Conservation (phyloP, 2,113 vertebrate genomes). For the Coregonus clupeaformis region DNA sequence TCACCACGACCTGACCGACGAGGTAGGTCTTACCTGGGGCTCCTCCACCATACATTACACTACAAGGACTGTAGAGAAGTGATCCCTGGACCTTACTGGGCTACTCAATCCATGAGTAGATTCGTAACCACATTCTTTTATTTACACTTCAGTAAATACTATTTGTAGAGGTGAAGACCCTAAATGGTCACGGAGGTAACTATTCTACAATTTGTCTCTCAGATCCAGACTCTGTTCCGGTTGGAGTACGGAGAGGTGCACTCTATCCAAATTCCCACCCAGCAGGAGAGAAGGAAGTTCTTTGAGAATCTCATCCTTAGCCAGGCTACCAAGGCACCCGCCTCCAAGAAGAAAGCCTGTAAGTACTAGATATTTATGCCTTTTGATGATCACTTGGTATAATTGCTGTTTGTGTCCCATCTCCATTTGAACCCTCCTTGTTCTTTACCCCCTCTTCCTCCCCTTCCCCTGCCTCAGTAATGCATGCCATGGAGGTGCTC, state of each 20-base stretch:
- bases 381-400: not conserved
- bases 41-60: not conserved
- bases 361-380: conserved; percentile 29
- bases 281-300: conserved; percentile 75
- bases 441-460: not conserved
- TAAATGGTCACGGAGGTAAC: not conserved
- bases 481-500: conserved; percentile 76
- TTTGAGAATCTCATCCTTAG: conserved; percentile 82
- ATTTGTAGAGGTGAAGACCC: too few relatives aligned
- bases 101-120: too few relatives aligned
- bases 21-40: conserved; percentile 34
- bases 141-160: too few relatives aligned
- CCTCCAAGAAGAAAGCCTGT: conserved; percentile 74
- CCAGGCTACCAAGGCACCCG: conserved; percentile 78
- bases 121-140: too few relatives aligned
- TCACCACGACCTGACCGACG: conserved; percentile 37
- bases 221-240: conserved; percentile 81
- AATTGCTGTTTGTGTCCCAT: not conserved
- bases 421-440: not conserved
- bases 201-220: conserved; percentile 10
- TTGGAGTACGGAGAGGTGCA: conserved; percentile 75
- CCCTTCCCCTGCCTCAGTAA: conserved; percentile 61
- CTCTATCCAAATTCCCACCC: conserved; percentile 56
- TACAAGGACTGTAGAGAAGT: too few relatives aligned
- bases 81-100: too few relatives aligned